phyloP scores from a whole-genome alignment of 2,797 vertebrate species.

The Sebastolobus alascanus region DNA sequence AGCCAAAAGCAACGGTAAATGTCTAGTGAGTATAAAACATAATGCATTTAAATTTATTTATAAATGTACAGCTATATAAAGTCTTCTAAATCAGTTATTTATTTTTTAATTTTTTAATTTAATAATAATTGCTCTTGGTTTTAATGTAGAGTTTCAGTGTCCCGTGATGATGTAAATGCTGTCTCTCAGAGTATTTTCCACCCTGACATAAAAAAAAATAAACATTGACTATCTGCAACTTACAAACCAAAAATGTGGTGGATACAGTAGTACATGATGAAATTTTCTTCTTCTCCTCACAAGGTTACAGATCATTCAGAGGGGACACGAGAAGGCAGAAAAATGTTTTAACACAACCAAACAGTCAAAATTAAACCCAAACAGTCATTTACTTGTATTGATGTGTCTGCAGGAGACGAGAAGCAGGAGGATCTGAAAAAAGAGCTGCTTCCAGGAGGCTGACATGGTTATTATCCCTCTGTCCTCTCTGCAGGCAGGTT shows the following conservation, averaged over 20 bases:
- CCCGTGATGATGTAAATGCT: neutral
- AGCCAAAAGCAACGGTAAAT: neutral
- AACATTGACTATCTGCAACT: neutral
- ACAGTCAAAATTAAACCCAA: slow-evolving; percentile 36
- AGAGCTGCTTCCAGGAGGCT: slow-evolving; percentile 52
- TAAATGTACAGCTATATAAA: neutral
- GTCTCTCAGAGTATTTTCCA: neutral
- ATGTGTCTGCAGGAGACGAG: slow-evolving; percentile 70
- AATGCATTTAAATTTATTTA: neutral
- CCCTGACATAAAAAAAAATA: neutral
- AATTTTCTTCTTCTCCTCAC: slow-evolving; percentile 7
- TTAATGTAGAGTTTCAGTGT: neutral
- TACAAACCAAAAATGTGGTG: neutral
- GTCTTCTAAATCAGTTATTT: neutral
- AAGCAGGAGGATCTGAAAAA: slow-evolving; percentile 66
- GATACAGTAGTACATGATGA: neutral
- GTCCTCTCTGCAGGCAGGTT: slow-evolving; percentile 43
- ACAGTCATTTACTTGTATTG: slow-evolving; percentile 78
- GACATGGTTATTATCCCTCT: slow-evolving; percentile 62
- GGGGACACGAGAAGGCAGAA: neutral
- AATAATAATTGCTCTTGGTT: neutral
- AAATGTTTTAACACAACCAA: slow-evolving; percentile 27
- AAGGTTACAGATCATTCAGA: slow-evolving; percentile 61
- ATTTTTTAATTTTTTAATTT: neutral
- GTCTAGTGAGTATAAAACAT: neutral